phyloP scores from a whole-genome alignment of 1,140 invertebrate species.

The Lepidostoma basale region DNA sequence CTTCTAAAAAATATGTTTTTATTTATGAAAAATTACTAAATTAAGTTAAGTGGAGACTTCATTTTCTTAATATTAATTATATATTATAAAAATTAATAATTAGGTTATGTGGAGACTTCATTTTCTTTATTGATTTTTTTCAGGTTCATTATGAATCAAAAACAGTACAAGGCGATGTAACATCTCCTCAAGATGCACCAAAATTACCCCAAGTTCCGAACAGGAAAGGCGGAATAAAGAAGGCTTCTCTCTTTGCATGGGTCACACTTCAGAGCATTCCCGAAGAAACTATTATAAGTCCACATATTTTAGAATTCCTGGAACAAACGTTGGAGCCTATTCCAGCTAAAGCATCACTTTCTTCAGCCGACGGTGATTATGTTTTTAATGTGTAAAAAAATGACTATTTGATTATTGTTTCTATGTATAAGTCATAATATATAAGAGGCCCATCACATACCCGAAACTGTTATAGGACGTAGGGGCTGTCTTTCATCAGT shows the following conservation, averaged over 20 bases:
- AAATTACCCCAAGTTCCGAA: conserved; percentile 48
- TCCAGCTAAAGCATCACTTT: conserved; percentile 69
- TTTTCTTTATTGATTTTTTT: no score
- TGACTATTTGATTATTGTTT: no score
- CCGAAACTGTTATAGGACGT: no score
- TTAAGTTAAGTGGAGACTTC: no score
- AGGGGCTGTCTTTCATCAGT: no score
- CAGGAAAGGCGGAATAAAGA: conserved; percentile 77
- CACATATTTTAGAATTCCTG: conserved; percentile 92
- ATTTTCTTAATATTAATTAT: no score
- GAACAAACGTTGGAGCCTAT: conserved; percentile 95
- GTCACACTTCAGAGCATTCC: conserved; percentile 94
- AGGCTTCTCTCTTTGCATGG: conserved; percentile 94
- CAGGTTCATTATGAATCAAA: conserved; percentile 87
- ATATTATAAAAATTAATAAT: no score
- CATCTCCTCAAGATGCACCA: conserved; percentile 49
- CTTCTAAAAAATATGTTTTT: no score
- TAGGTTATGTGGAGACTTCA: no score
- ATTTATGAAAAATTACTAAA: no score
- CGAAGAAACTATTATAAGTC: conserved; percentile 94
- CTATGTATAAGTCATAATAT: no score
- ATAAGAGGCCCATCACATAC: no score
- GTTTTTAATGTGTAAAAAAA: not conserved
- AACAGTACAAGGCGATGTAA: conserved; percentile 69
- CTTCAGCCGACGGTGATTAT: conserved; percentile 49